Evolutionary conservation across 2,113 vertebrate species (phyloP).

Genomic region (Dicentrarchus labrax): DNA sequence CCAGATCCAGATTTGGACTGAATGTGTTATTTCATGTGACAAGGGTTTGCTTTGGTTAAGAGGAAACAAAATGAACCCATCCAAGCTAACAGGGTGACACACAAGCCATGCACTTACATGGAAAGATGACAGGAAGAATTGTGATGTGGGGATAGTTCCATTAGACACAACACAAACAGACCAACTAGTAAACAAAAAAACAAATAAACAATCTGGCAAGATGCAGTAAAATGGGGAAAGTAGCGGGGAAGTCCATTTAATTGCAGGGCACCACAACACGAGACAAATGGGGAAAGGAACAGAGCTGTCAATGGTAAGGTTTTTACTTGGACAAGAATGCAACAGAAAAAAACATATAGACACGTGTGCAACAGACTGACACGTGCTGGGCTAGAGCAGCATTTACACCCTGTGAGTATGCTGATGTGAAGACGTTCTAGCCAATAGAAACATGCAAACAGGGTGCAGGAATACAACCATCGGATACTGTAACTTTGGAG

Average conservation of each 20-base stretch:
- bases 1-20: conserved; percentile 78
- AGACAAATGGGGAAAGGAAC: conserved; percentile 56
- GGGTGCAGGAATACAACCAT: conserved; percentile 52
- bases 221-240: conserved; percentile 50
- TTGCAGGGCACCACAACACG: conserved; percentile 60
- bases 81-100: conserved; percentile 73
- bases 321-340: conserved; percentile 46
- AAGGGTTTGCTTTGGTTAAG: conserved; percentile 76
- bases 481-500: conserved; percentile 54
- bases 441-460: conserved; percentile 65
- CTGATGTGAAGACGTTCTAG: conserved; percentile 54
- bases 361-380: conserved; percentile 61
- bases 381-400: conserved; percentile 68
- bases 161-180: conserved; percentile 67
- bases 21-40: conserved; percentile 78
- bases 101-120: conserved; percentile 82
- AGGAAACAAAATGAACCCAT: conserved; percentile 82
- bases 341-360: conserved; percentile 46
- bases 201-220: conserved; percentile 42
- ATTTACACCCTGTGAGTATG: conserved; percentile 52
- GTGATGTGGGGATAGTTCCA: background rate
- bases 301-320: conserved; percentile 39
- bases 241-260: conserved; percentile 21
- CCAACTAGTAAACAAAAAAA: conserved; percentile 37
- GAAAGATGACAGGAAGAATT: conserved; percentile 38